Conservation (phyloP, 2,113 vertebrate genomes). For the Candoia aspera region DNA sequence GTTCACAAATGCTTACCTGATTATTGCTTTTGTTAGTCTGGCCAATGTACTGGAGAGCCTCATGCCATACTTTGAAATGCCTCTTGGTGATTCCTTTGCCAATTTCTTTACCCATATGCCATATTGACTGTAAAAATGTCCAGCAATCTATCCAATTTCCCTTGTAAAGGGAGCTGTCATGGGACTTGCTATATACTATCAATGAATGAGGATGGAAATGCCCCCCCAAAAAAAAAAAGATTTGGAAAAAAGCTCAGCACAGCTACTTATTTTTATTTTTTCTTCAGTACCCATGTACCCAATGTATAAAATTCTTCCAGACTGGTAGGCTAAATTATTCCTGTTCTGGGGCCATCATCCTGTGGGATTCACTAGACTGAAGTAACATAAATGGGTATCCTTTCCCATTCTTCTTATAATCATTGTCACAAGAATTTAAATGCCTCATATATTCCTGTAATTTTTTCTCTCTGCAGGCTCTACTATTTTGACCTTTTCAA, state of each 20-base stretch:
- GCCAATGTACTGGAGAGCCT: not conserved
- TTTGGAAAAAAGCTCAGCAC: not conserved
- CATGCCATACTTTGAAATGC: not conserved
- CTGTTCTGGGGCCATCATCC: slow-evolving; percentile 50
- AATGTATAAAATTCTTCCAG: slow-evolving; percentile 45
- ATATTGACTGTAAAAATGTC: not conserved
- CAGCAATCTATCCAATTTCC: not conserved
- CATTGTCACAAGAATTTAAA: slow-evolving; percentile 84
- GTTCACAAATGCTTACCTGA: not conserved
- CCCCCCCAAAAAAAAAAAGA: not conserved
- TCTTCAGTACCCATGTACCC: slow-evolving; percentile 31
- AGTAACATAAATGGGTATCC: slow-evolving; percentile 72
- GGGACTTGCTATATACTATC: not conserved
- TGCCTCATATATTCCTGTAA: slow-evolving; percentile 82
- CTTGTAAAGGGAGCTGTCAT: not conserved
- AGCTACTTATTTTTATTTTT: slow-evolving; percentile 14
- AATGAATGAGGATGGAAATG: not conserved
- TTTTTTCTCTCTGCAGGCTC: slow-evolving; percentile 71
- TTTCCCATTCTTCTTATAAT: slow-evolving; percentile 77
- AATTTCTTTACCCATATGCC: not conserved
- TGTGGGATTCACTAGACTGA: slow-evolving; percentile 69
- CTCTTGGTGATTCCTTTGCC: not conserved
- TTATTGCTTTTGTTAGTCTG: not conserved
- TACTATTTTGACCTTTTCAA: slow-evolving; percentile 82
- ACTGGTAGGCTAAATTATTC: slow-evolving; percentile 53